phyloP scores from a whole-genome alignment of 2,797 vertebrate genomes.

The Catostomus latipinnis region DNA sequence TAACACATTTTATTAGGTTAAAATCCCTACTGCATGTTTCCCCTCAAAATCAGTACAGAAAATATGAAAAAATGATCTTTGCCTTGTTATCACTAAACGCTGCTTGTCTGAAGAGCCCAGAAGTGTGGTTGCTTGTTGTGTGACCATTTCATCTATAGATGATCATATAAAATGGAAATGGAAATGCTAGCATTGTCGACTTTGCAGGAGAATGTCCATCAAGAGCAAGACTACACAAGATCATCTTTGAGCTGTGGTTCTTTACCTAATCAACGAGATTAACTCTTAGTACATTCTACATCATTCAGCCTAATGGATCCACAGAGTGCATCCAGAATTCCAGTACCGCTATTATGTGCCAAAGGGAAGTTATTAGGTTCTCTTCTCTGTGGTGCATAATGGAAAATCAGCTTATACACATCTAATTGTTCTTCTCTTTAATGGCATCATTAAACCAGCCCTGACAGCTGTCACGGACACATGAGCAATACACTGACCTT shows the following conservation, averaged over 20 bases:
- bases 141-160: not conserved
- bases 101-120: not conserved
- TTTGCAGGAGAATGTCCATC: not conserved
- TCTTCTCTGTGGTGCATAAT: conserved; percentile 47
- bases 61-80: not conserved
- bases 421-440: conserved; percentile 58
- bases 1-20: too few species aligned
- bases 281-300: not conserved
- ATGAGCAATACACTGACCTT: conserved; percentile 49
- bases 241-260: not conserved
- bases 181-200: not conserved
- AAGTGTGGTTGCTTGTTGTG: too few species aligned
- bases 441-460: conserved; percentile 46
- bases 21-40: too few species aligned
- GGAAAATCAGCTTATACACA: conserved; percentile 46
- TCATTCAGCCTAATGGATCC: conserved; percentile 18
- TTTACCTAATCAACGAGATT: conserved; percentile 19
- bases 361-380: conserved; percentile 26
- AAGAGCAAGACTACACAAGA: not conserved
- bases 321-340: conserved; percentile 17
- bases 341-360: conserved; percentile 21
- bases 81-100: not conserved
- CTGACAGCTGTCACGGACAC: conserved; percentile 21
- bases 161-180: not conserved
- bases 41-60: too few species aligned